These are phyloP conservation scores for Pseudomyrmex sp. DNA, from an alignment of 1,140 invertebrate species.

Conservation along the genomic window DNA sequence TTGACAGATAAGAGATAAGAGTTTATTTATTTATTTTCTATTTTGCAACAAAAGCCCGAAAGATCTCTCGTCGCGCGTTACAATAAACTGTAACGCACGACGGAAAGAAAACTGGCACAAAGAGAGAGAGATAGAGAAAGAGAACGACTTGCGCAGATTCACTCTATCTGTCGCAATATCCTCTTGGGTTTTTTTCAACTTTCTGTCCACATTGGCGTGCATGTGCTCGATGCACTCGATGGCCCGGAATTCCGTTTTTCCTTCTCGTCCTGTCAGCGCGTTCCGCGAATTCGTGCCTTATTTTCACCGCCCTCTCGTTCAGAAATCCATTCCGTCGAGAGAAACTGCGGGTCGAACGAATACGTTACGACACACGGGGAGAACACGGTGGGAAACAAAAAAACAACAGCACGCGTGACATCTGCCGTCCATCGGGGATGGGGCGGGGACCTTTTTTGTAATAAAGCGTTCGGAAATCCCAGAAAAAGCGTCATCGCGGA, in stretches of 20 bases:
- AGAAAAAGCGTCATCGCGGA: conserved; percentile 80
- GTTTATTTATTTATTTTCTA: no score
- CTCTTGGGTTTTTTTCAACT: conserved; percentile 15
- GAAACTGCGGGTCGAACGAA: conserved; percentile 58
- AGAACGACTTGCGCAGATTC: conserved; percentile 25
- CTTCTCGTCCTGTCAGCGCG: conserved; percentile 40
- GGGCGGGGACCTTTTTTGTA: conserved; percentile 79
- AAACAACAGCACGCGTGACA: conserved; percentile 79
- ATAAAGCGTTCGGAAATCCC: conserved; percentile 79
- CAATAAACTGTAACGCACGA: not conserved
- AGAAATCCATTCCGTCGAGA: conserved; percentile 42
- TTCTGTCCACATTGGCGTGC: conserved; percentile 19
- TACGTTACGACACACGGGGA: conserved; percentile 48
- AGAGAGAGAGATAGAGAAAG: not conserved
- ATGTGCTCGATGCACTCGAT: conserved; percentile 39
- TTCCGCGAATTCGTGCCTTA: conserved; percentile 45
- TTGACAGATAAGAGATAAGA: not conserved
- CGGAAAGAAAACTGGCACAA: not conserved
- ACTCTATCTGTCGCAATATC: conserved; percentile 38
- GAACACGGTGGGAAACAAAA: conserved; percentile 29
- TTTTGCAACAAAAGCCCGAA: no score
- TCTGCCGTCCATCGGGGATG: conserved; percentile 76
- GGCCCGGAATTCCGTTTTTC: conserved; percentile 43
- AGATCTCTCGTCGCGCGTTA: not conserved
- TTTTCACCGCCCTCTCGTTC: conserved; percentile 40